Base-by-base conservation (phyloP, 92 coral and sea anemone genomes). In the Pocillopora grandis region DNA sequence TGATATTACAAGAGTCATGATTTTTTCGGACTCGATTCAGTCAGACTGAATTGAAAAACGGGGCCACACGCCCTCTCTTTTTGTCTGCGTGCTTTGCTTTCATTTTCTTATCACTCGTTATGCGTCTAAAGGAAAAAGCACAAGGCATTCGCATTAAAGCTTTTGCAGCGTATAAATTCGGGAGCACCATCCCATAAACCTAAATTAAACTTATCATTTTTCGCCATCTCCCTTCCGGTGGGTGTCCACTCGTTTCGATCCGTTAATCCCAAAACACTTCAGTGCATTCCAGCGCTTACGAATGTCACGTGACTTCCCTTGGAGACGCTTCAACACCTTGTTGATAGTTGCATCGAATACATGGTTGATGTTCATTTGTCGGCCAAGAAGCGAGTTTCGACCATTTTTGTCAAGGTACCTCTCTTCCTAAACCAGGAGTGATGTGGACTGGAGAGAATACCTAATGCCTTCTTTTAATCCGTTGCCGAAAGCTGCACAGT, bases 231-330 rank as follows among this genome's bases (percentile, higher is more conserved):
- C 52, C 52, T 42, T 42, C 52, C 52, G 52, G 52, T 42, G 52
- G 52, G 52, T 42, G 52, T 42, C 52, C 52, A 42, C 8, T 42
- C 1, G 52, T 42, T 7, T 42, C 52, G 52, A 42, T 42, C 52
- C 52, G 52, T 42, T 42, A 3, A 3, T 42, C 52, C 52, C 52
- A 42, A 42, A 42, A 42, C 52, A 3, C 52, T 27, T 27, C 31
- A 27, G 31, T 27, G 31, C 52, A 42, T 70, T 70, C 75, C 36
- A 0, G 16, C 12, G 0, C 8, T 62, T 72, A 14, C 16, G 11
- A 15, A n/a, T 57, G 49, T 21, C 86, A 83, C 86, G 86, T 83
- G 80, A 83, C 72, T 75, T 71, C 57, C 58, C 86, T 83, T 83
- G 66, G 86, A 59, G 86, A 83, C 86, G 62, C 62, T 61, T 16